Percentiles rank a stretch among this genome's conserved stretches.
Conservation (phyloP, 1,140 invertebrate genomes). For the Apis dorsata region DNA sequence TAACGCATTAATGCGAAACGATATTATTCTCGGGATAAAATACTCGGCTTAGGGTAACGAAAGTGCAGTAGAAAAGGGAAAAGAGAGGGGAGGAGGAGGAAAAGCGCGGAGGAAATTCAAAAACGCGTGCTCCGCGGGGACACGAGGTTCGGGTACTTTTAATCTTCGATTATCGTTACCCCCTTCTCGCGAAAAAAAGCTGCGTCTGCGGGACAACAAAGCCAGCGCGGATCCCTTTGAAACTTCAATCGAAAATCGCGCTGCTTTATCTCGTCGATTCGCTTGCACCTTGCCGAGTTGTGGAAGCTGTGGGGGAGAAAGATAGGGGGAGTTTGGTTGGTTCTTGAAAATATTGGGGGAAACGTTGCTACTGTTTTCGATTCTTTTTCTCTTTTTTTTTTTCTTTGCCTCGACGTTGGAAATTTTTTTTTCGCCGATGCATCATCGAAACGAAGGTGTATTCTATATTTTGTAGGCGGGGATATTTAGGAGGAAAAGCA, state of each 20-base stretch:
- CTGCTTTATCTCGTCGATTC: constrained; percentile 31
- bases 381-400: too few relatives aligned
- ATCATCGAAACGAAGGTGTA: too few relatives aligned
- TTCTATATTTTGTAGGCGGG: too few relatives aligned
- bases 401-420: too few relatives aligned
- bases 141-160: constrained; percentile 21
- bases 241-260: constrained; percentile 38
- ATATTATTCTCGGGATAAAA: too few relatives aligned
- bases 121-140: background rate
- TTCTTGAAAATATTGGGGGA: background rate
- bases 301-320: background rate
- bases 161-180: constrained; percentile 47
- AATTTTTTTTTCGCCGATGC: too few relatives aligned
- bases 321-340: background rate
- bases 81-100: too few relatives aligned
- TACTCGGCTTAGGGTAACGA: background rate
- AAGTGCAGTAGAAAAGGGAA: background rate
- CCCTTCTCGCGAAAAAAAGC: constrained; percentile 25
- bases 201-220: constrained; percentile 35
- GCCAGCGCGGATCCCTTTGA: constrained; percentile 28
- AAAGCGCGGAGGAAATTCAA: background rate
- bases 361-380: too few relatives aligned
- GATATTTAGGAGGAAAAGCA: too few relatives aligned
- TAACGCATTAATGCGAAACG: too few relatives aligned
- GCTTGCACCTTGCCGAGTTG: constrained; percentile 23